Conservation (phyloP, 1,140 invertebrate species). For the Drosophila pallidifrons region DNA sequence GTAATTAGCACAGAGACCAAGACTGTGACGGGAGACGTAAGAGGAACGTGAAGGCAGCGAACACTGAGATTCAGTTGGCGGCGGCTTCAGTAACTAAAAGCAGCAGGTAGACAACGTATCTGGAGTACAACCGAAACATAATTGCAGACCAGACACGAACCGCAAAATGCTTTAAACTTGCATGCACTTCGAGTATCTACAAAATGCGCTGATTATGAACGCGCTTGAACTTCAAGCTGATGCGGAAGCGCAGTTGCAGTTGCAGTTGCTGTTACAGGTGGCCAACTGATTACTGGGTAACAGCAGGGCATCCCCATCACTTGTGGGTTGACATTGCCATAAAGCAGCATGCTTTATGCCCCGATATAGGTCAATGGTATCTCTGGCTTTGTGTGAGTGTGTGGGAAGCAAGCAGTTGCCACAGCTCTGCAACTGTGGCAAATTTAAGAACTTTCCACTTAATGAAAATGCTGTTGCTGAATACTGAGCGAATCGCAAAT, state of each 20-base stretch:
- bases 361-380: conserved; percentile 72
- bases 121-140: conserved; percentile 79
- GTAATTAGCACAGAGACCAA: conserved; percentile 70
- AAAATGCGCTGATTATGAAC: conserved; percentile 81
- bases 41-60: neutral
- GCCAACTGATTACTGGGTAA: conserved; percentile 46
- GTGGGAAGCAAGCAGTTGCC: conserved; percentile 23
- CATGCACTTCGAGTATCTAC: conserved; percentile 67
- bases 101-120: conserved; percentile 77
- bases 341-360: conserved; percentile 50
- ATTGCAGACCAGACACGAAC: conserved; percentile 76
- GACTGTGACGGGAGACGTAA: neutral
- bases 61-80: conserved; percentile 31
- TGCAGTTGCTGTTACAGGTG: conserved; percentile 22
- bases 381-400: neutral
- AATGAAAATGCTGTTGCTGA: conserved; percentile 36
- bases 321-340: conserved; percentile 50
- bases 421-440: conserved; percentile 25
- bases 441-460: conserved; percentile 56
- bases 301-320: conserved; percentile 16
- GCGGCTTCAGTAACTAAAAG: conserved; percentile 22
- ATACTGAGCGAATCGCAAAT: conserved; percentile 35
- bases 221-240: conserved; percentile 53
- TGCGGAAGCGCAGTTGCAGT: conserved; percentile 25
- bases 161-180: conserved; percentile 50